These are phyloP conservation scores for Girardia tigrina DNA, from an alignment of 2,888 invertebrate species.

Conservation along the genomic window DNA sequence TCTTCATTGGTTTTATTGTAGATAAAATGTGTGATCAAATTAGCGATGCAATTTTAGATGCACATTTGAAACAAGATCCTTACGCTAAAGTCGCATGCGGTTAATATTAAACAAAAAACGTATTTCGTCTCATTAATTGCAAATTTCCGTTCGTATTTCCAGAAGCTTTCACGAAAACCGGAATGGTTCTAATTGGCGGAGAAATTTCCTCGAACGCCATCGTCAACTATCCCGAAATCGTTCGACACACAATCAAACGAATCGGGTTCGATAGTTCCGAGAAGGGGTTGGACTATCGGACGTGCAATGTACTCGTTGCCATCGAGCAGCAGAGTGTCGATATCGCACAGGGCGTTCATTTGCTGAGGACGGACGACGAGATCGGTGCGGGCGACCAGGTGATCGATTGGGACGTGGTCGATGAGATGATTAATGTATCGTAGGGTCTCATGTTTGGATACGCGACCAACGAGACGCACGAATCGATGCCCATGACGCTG, in stretches of 20 bases:
- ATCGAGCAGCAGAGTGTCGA: conserved; percentile 59
- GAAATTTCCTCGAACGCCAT: conserved; percentile 95
- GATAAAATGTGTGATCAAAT: too few relatives aligned
- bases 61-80: too few relatives aligned
- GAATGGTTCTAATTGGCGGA: conserved; percentile 91
- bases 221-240: conserved; percentile 90
- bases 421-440: too few relatives aligned
- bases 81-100: too few relatives aligned
- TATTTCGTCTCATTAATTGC: background rate
- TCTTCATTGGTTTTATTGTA: too few relatives aligned
- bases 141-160: too few relatives aligned
- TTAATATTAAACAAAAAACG: too few relatives aligned
- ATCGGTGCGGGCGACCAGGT: conserved; percentile 49
- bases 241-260: conserved; percentile 83
- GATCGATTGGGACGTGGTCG: conserved; percentile 45
- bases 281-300: conserved; percentile 92
- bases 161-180: conserved; percentile 97
- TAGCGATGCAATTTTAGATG: too few relatives aligned
- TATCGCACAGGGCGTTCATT: conserved; percentile 66
- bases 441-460: conserved; percentile 51
- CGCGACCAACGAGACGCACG: conserved; percentile 51
- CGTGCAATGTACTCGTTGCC: conserved; percentile 90
- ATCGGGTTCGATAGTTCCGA: conserved; percentile 96
- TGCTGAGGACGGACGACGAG: conserved; percentile 45
- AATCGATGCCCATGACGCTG: conserved; percentile 51